phyloP scores from a whole-genome alignment of 2,113 vertebrate species.

The Alosa alosa region DNA sequence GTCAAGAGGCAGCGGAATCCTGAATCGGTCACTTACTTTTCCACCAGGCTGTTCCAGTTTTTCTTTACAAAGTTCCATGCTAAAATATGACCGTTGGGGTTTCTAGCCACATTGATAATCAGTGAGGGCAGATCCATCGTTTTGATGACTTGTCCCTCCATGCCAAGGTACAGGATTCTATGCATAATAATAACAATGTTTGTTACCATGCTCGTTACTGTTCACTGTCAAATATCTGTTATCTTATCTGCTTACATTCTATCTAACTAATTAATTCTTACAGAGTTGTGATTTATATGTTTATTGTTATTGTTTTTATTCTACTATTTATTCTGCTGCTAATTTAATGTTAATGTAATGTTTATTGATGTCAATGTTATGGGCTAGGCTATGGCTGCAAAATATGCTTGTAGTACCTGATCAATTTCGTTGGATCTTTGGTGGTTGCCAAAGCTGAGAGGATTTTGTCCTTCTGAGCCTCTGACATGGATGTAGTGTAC shows the following conservation, averaged over 20 bases:
- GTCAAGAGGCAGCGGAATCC: neutral
- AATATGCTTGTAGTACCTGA: slow-evolving; percentile 48
- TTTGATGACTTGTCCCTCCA: slow-evolving; percentile 70
- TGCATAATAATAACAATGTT: slow-evolving; percentile 1
- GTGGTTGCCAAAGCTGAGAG: slow-evolving; percentile 66
- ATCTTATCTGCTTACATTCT: too few species aligned
- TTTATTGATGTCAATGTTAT: too few species aligned
- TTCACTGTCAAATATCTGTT: neutral
- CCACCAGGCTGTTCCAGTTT: slow-evolving; percentile 70
- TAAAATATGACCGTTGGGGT: slow-evolving; percentile 65
- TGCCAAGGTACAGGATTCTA: slow-evolving; percentile 69
- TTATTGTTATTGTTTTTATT: too few species aligned
- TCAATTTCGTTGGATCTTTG: slow-evolving; percentile 65
- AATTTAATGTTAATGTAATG: too few species aligned
- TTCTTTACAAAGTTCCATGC: slow-evolving; percentile 75
- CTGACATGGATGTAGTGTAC: slow-evolving; percentile 66
- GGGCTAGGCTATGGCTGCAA: too few species aligned
- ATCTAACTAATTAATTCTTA: slow-evolving; percentile 27
- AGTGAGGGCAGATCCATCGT: slow-evolving; percentile 65
- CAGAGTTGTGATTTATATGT: neutral
- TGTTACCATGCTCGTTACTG: neutral
- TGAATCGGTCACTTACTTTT: slow-evolving; percentile 61
- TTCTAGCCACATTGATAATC: slow-evolving; percentile 66
- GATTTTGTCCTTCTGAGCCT: slow-evolving; percentile 68
- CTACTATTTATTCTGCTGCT: too few species aligned